Evolutionary conservation across 2,888 invertebrate genomes (phyloP).

Genomic region (Protophormia terraenovae): DNA sequence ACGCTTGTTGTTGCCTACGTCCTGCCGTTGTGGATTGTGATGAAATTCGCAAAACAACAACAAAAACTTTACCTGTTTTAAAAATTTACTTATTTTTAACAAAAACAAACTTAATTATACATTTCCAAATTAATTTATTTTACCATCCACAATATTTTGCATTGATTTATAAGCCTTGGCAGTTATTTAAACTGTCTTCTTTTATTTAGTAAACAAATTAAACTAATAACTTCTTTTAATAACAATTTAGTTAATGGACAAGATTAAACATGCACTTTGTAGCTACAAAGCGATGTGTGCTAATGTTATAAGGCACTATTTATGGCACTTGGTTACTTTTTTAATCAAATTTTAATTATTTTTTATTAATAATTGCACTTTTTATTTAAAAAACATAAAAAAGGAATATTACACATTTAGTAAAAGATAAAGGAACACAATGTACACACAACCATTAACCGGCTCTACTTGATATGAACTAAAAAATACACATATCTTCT

Average conservation of each 20-base stretch:
- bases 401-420: neutral
- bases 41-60: conserved; percentile 69
- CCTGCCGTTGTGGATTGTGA: conserved; percentile 69
- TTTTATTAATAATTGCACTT: conserved; percentile 36
- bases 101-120: neutral
- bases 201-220: conserved; percentile 18
- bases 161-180: conserved; percentile 66
- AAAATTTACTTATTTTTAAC: neutral
- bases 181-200: conserved; percentile 57
- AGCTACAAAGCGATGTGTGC: neutral
- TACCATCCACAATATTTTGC: conserved; percentile 69
- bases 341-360: conserved; percentile 1
- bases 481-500: neutral
- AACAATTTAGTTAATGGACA: conserved; percentile 11
- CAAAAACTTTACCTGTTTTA: conserved; percentile 58
- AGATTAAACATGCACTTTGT: conserved; percentile 42
- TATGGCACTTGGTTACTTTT: conserved; percentile 35
- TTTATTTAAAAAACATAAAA: conserved; percentile 24
- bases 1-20: conserved; percentile 46
- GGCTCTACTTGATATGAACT: conserved; percentile 51
- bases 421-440: neutral
- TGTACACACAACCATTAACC: conserved; percentile 28
- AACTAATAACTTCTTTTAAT: neutral
- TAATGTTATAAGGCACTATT: conserved; percentile 24
- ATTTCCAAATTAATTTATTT: neutral